Conservation (phyloP, 2,888 invertebrate genomes). For the Spatulosminthurus flaviceps region DNA sequence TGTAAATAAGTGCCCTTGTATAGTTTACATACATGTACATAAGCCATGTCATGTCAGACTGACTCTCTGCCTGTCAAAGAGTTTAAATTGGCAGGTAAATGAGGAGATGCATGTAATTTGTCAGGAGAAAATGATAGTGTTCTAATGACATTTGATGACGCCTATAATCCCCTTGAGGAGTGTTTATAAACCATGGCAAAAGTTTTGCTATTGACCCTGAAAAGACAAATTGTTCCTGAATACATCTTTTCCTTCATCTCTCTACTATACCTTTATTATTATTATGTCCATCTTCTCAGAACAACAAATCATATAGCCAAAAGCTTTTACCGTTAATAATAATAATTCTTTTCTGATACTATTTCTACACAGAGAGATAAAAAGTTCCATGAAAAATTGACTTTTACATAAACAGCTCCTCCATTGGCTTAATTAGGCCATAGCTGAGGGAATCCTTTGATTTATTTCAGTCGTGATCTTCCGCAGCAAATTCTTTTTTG, state of each 20-base stretch:
- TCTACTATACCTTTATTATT: too few relatives aligned
- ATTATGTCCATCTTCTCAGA: neutral
- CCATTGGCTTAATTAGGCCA: neutral
- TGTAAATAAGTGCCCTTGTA: too few relatives aligned
- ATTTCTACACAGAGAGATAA: neutral
- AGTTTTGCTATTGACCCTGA: neutral
- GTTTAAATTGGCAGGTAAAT: neutral
- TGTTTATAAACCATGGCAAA: too few relatives aligned
- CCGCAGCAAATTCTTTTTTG: neutral
- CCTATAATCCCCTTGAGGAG: too few relatives aligned
- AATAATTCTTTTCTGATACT: neutral
- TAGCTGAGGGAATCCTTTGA: neutral
- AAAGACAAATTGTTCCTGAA: slow-evolving; percentile 3
- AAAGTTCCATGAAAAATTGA: too few relatives aligned
- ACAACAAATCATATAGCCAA: neutral
- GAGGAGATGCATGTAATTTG: neutral
- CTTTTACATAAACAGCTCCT: neutral
- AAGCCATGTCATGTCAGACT: too few relatives aligned
- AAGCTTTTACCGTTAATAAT: too few relatives aligned
- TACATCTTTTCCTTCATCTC: too few relatives aligned
- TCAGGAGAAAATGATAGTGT: slow-evolving; percentile 14
- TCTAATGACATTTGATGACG: slow-evolving; percentile 7
- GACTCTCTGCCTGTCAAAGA: neutral
- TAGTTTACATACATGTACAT: too few relatives aligned
- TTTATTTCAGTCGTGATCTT: neutral